Evolutionary conservation across 1,140 invertebrate genomes (phyloP), one percentile per base, ranked within the genome.

Genomic region (Proales similis): DNA sequence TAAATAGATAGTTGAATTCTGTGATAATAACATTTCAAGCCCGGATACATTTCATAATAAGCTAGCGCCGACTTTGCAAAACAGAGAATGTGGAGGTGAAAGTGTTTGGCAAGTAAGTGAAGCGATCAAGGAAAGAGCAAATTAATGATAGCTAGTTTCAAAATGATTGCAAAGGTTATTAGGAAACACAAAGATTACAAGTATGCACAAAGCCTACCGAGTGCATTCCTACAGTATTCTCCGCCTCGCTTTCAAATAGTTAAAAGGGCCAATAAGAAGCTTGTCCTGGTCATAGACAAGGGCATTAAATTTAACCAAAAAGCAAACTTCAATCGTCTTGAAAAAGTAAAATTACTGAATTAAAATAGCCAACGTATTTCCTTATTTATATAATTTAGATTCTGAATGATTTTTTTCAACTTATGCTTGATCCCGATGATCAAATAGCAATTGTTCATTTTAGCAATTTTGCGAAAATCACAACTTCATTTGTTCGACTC

Each of bases 91-190:
- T 12, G 6, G 32, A 17, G 9, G 33, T n/a, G 12, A 39, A n/a
- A 57, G 51, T 39, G 32, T 57, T 24, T 57, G 51, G 51, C 36
- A 57, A 27, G 51, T 57, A 42, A 22, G 19, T 20, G 11, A 36
- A 27, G 24, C 2, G 9, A 27, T 22, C 9, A 30, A 12, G 9
- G n/a, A 22, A 48, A 22, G 22, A 3, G 17, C 3, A 11, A 29
- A 4, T 7, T 43, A 2, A 22, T 26, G 14, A 14, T 48, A 11
- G 19, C 6, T 3, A n/a, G n/a, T n/a, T n/a, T n/a, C n/a, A n/a
- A n/a, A 27, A 32, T 48, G 20, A 32, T 27, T 53, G 24, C 9
- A 38, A 53, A 53, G 48, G 30, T 53, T 17, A 14, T 57, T 9
- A 42, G 33, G 17, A 26, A 39, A 24, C 51, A 57, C 45, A 14